Evolutionary conservation across 2,113 vertebrate genomes (phyloP).

Genomic region (Bos javanicus): DNA sequence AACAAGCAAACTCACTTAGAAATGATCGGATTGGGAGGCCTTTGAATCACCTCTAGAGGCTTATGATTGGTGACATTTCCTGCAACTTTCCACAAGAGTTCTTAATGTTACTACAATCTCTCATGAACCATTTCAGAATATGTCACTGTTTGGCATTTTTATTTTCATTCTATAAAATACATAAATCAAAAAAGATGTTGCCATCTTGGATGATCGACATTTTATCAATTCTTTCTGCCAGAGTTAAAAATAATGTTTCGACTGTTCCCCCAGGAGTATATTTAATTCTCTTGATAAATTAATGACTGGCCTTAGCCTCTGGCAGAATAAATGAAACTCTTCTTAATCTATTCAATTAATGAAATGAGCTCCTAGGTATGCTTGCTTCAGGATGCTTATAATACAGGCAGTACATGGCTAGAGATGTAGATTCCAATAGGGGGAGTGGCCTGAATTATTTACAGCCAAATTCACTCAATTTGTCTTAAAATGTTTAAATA

Average conservation of each 20-base stretch:
- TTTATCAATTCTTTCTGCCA: constrained; percentile 64
- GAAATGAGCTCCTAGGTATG: not conserved
- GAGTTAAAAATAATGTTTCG: constrained; percentile 58
- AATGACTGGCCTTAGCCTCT: constrained; percentile 39
- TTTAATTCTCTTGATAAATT: constrained; percentile 60
- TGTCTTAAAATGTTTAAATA: not conserved
- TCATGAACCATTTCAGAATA: constrained; percentile 13
- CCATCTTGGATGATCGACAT: constrained; percentile 45
- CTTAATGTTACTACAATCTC: constrained; percentile 1
- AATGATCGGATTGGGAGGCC: not conserved
- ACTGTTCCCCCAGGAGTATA: not conserved
- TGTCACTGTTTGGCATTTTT: constrained; percentile 39
- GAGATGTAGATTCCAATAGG: not conserved
- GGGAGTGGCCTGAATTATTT: not conserved
- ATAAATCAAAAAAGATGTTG: constrained; percentile 58
- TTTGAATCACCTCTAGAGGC: not conserved
- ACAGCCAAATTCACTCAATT: not conserved
- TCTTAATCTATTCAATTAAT: constrained; percentile 52
- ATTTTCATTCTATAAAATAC: constrained; percentile 37
- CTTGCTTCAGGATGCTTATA: not conserved
- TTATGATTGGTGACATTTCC: constrained; percentile 48
- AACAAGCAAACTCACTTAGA: constrained; percentile 20
- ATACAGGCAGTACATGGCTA: not conserved
- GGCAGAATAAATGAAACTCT: constrained; percentile 45
- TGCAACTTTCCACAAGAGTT: not conserved